Conservation (phyloP, 2,113 vertebrate genomes). For the Gopherus flavomarginatus region DNA sequence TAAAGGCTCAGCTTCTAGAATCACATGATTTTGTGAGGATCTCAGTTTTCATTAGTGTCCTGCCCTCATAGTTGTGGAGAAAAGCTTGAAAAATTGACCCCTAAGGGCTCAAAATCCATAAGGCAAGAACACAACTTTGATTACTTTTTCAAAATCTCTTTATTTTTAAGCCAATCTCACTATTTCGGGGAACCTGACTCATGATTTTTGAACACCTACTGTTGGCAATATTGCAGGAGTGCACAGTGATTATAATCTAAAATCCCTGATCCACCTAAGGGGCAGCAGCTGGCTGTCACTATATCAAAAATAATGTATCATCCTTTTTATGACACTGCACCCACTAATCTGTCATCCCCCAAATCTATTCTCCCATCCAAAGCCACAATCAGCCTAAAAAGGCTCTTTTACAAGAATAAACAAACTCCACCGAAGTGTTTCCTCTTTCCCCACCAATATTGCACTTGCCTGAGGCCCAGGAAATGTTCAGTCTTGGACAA, state of each 20-base stretch:
- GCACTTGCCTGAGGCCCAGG: too few relatives aligned
- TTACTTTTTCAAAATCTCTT: not conserved
- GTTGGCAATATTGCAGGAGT: rapidly evolving
- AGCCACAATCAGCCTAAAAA: not conserved
- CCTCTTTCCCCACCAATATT: not conserved
- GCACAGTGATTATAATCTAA: not conserved
- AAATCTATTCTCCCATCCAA: not conserved
- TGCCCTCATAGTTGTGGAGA: not conserved
- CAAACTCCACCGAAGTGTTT: not conserved
- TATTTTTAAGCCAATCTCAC: rapidly evolving
- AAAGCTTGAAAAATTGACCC: not conserved
- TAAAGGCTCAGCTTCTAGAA: not conserved
- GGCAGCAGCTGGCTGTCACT: too few relatives aligned
- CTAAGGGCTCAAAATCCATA: not conserved
- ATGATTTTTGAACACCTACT: not conserved
- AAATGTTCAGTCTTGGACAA: not conserved
- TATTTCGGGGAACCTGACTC: not conserved
- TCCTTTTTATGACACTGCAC: not conserved
- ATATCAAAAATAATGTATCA: not conserved
- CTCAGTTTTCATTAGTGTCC: not conserved
- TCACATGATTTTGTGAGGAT: not conserved
- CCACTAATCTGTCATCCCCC: not conserved
- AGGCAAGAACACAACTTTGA: not conserved
- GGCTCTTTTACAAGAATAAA: not conserved
- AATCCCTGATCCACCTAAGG: not conserved